Evolutionary conservation across 2,888 invertebrate genomes (phyloP).

Genomic region (Flexamia atlantica): DNA sequence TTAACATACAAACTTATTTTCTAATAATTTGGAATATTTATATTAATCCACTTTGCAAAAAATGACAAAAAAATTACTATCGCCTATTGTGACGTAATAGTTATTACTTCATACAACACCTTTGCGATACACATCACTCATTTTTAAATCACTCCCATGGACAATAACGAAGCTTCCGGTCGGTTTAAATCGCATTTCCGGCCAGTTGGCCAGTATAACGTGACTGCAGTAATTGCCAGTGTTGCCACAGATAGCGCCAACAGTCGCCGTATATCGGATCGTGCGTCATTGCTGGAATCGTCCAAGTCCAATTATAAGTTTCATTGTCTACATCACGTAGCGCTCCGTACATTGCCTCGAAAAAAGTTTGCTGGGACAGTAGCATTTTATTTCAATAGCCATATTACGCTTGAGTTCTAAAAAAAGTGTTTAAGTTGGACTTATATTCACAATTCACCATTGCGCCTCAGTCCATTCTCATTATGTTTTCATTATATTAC

Average conservation of each 20-base stretch:
- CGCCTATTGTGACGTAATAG: too few species aligned
- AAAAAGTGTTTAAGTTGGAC: too few species aligned
- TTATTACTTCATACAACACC: too few species aligned
- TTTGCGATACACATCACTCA: too few species aligned
- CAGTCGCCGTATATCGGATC: not conserved
- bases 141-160: not conserved
- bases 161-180: not conserved
- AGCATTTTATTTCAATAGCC: not conserved
- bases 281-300: not conserved
- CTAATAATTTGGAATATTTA: too few species aligned
- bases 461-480: too few species aligned
- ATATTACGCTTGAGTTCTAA: too few species aligned
- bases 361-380: not conserved
- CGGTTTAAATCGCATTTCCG: not conserved
- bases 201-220: not conserved
- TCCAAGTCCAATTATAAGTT: not conserved
- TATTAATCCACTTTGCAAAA: too few species aligned
- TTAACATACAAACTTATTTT: too few species aligned
- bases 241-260: not conserved
- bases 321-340: constrained; percentile 15
- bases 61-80: too few species aligned
- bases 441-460: too few species aligned
- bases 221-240: not conserved
- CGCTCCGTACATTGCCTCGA: not conserved
- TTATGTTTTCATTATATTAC: too few species aligned